A percentile compares a stretch with the other conserved stretches of the same genome.
Evolutionary conservation across 2,797 vertebrate genomes (phyloP).

Genomic region (Ibycter americanus): DNA sequence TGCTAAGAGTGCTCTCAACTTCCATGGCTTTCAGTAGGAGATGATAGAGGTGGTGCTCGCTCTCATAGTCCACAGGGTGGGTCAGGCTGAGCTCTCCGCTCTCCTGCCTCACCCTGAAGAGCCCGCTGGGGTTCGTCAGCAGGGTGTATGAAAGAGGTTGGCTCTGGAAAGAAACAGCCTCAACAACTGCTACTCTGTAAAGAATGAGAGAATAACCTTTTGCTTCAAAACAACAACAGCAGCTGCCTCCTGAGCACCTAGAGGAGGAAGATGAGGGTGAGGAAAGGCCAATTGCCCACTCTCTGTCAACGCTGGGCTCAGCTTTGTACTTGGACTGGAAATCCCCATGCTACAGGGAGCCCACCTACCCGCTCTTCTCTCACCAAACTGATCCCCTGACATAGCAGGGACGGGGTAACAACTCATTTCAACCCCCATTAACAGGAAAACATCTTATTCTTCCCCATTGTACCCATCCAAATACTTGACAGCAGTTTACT

Average conservation of each 20-base stretch:
- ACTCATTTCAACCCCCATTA: background rate
- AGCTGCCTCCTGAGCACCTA: background rate
- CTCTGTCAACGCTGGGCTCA: background rate
- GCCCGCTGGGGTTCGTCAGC: constrained; percentile 83
- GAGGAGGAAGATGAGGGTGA: background rate
- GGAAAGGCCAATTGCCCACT: background rate
- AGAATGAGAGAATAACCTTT: background rate
- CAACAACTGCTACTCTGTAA: constrained; percentile 82
- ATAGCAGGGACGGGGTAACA: background rate
- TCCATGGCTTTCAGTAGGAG: constrained; percentile 85
- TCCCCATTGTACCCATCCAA: background rate
- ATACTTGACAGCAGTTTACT: background rate
- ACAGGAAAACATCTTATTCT: background rate
- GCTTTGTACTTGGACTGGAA: background rate
- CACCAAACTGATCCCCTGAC: background rate
- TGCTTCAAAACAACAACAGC: background rate
- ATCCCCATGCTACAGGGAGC: background rate
- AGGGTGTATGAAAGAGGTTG: constrained; percentile 82
- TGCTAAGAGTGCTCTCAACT: constrained; percentile 81
- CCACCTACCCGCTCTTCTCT: background rate
- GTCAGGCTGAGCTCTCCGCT: constrained; percentile 85
- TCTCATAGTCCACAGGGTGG: constrained; percentile 83
- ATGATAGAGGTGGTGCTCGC: constrained; percentile 83
- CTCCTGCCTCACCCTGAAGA: constrained; percentile 85
- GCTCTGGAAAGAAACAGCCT: constrained; percentile 89